Percentiles rank a stretch among this genome's conserved stretches.
phyloP scores from a whole-genome alignment of 2,888 invertebrate genomes.

The Maniola hyperantus region DNA sequence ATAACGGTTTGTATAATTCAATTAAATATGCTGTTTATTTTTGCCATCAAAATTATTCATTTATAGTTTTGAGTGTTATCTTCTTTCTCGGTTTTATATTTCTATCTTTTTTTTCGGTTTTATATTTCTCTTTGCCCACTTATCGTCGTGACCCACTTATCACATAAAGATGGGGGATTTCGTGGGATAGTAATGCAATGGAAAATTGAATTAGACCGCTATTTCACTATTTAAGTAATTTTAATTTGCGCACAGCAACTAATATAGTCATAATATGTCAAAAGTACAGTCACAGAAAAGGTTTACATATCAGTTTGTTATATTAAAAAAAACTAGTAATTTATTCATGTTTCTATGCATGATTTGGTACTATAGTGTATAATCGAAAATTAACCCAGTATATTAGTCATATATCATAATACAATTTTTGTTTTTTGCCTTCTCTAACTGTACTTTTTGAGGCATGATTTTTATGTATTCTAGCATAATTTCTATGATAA shows the following conservation, averaged over 20 bases:
- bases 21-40: neutral
- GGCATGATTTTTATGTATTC: slow-evolving; percentile 5
- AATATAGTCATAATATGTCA: slow-evolving; percentile 5
- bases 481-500: slow-evolving; percentile 2
- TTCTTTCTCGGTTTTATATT: too few species aligned
- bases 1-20: slow-evolving; percentile 1
- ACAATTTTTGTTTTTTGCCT: neutral
- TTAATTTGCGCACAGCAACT: slow-evolving; percentile 8
- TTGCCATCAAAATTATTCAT: too few species aligned
- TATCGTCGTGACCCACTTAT: too few species aligned
- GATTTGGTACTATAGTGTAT: neutral
- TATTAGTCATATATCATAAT: neutral
- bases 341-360: neutral
- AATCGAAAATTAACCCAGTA: slow-evolving; percentile 5
- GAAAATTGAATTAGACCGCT: slow-evolving; percentile 5
- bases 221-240: neutral
- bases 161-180: too few species aligned
- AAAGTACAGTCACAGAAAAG: slow-evolving; percentile 11
- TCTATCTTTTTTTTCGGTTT: too few species aligned
- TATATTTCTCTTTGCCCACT: too few species aligned
- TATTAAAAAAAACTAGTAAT: neutral
- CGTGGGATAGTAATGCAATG: too few species aligned
- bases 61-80: too few species aligned
- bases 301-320: neutral
- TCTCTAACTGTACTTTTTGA: slow-evolving; percentile 11